These are phyloP conservation scores for Pomatostomus ruficeps DNA, from an alignment of 2,113 vertebrate genomes.

Conservation along the genomic window DNA sequence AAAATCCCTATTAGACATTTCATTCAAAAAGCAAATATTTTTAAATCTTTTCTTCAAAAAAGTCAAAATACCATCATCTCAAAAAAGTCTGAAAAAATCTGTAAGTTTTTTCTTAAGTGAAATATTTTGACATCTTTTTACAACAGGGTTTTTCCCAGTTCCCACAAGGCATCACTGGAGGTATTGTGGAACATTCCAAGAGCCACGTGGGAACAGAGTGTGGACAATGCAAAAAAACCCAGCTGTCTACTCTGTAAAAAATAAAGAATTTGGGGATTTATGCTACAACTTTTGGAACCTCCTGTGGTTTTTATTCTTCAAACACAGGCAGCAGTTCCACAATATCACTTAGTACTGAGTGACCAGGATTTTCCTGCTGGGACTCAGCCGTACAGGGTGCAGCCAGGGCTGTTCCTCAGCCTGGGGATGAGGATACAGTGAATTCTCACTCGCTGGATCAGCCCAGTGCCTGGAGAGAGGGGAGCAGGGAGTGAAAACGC, in stretches of 20 bases:
- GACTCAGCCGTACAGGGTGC: not conserved
- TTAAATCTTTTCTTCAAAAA: not conserved
- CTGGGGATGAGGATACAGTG: not conserved
- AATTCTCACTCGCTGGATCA: not conserved
- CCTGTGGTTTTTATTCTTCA: not conserved
- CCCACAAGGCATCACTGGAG: fast-evolving
- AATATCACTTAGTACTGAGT: not conserved
- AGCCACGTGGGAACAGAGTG: not conserved
- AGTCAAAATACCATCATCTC: not conserved
- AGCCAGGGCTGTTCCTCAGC: not conserved
- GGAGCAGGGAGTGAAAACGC: not conserved
- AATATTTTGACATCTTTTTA: not conserved
- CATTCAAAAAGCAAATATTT: not conserved
- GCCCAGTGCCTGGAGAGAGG: not conserved
- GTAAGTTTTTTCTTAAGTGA: not conserved
- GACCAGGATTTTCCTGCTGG: not conserved
- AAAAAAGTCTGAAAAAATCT: not conserved
- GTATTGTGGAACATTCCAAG: not conserved
- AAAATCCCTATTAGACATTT: not conserved
- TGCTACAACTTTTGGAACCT: not conserved
- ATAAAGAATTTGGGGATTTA: not conserved
- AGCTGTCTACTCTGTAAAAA: not conserved
- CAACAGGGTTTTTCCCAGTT: not conserved
- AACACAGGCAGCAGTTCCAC: not conserved
- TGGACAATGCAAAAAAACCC: not conserved